These are phyloP conservation scores for Eupeodes latifasciatus DNA, from an alignment of 2,888 invertebrate genomes.

Conservation along the genomic window DNA sequence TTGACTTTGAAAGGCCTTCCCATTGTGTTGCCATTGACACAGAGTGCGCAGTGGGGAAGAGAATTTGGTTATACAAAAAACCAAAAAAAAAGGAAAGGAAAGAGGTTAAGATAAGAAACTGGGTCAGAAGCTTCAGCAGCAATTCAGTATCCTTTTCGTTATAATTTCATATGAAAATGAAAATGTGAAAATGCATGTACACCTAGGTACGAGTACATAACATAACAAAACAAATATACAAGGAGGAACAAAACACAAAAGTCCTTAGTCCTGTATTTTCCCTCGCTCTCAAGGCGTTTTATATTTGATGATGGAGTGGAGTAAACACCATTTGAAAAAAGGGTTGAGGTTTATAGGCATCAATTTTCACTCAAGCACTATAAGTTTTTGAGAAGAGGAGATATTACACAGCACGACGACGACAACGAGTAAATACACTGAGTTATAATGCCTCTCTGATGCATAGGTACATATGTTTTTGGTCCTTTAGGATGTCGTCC, in stretches of 20 bases:
- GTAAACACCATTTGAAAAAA: conserved; percentile 64
- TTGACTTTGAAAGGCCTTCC: conserved; percentile 72
- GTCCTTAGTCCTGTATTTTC: conserved; percentile 6
- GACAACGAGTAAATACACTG: not conserved
- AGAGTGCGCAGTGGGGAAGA: conserved; percentile 63
- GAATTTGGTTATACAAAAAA: conserved; percentile 20
- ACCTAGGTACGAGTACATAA: conserved; percentile 55
- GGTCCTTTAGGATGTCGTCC: not conserved
- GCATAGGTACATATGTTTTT: conserved; percentile 3
- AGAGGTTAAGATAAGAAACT: conserved; percentile 66
- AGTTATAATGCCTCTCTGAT: not conserved
- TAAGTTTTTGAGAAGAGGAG: not conserved
- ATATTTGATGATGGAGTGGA: conserved; percentile 50
- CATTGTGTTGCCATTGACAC: conserved; percentile 74
- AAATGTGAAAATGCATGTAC: conserved; percentile 36
- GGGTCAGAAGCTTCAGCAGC: conserved; percentile 63
- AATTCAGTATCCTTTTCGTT: conserved; percentile 56
- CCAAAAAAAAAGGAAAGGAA: conserved; percentile 3
- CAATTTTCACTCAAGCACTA: conserved; percentile 56
- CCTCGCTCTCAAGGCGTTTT: conserved; percentile 47
- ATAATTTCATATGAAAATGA: conserved; percentile 33
- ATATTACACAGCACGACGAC: not conserved
- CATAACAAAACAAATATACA: conserved; percentile 30
- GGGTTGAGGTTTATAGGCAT: conserved; percentile 33
- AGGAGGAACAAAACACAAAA: conserved; percentile 33